Evolutionary conservation across 2,113 vertebrate species (phyloP).

Genomic region (Xyliphius kryptos): DNA sequence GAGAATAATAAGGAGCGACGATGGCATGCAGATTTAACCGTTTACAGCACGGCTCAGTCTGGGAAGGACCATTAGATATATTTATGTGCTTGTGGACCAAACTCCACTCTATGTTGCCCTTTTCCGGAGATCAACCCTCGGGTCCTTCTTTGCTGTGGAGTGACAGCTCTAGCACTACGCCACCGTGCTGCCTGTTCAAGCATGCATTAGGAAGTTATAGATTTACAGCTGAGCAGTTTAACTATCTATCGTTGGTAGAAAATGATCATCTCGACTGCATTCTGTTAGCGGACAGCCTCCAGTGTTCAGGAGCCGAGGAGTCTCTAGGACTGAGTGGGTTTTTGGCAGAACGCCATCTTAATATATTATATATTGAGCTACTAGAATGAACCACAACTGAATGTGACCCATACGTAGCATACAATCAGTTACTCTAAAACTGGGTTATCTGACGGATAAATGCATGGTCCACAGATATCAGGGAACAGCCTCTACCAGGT

Average conservation of each 20-base stretch:
- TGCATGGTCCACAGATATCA: too few species aligned
- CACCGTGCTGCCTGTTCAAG: too few species aligned
- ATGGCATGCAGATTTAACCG: background rate
- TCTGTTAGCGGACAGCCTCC: background rate
- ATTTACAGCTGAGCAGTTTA: background rate
- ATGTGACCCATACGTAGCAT: too few species aligned
- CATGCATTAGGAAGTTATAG: too few species aligned
- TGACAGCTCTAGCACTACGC: too few species aligned
- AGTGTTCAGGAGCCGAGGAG: background rate
- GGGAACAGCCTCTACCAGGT: too few species aligned
- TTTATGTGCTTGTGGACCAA: too few species aligned
- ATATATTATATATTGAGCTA: too few species aligned
- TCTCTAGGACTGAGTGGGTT: background rate
- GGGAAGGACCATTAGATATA: background rate
- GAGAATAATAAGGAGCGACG: background rate
- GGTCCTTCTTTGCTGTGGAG: too few species aligned
- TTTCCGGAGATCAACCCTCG: background rate
- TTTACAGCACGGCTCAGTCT: background rate
- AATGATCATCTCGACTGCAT: background rate
- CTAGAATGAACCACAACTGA: too few species aligned
- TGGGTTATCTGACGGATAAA: too few species aligned
- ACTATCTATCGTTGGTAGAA: background rate
- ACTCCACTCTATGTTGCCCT: background rate
- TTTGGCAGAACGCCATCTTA: background rate
- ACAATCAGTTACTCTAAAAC: too few species aligned